Conservation (phyloP, 2,113 vertebrate genomes). For the Chroicocephalus ridibundus region DNA sequence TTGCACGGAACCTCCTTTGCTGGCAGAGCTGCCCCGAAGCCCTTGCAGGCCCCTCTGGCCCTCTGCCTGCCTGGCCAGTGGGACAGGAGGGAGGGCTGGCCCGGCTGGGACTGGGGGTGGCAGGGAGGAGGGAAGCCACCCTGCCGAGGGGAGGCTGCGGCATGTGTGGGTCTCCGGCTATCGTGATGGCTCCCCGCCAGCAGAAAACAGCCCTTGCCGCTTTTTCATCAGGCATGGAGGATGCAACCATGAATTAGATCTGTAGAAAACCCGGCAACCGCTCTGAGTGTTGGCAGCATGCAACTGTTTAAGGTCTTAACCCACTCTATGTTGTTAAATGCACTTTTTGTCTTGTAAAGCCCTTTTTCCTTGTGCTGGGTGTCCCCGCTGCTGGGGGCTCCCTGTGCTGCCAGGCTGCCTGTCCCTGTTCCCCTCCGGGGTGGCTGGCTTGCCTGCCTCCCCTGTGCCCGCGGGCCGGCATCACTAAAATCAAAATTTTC, state of each 20-base stretch:
- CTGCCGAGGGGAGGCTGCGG: fast-evolving
- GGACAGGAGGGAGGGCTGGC: neutral
- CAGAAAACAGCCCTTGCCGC: fast-evolving
- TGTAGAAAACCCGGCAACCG: fast-evolving
- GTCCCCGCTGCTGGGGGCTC: neutral
- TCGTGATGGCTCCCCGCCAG: neutral
- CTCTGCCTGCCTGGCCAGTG: neutral
- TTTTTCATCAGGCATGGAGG: neutral
- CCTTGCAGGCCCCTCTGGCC: neutral
- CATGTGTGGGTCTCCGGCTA: fast-evolving
- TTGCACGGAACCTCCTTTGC: neutral
- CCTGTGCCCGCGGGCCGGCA: neutral
- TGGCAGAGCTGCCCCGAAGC: no score
- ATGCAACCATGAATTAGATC: neutral
- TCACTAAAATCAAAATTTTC: neutral
- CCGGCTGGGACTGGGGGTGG: no score
- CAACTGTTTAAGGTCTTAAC: neutral
- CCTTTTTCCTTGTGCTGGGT: neutral
- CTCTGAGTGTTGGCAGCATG: fast-evolving
- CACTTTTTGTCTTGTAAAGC: neutral
- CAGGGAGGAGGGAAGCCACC: no score
- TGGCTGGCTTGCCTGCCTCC: neutral
- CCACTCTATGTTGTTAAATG: no score
- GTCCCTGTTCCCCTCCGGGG: neutral
- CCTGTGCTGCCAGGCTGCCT: fast-evolving